Conservation (phyloP, 2,797 vertebrate species). For the Garrulus glandarius region DNA sequence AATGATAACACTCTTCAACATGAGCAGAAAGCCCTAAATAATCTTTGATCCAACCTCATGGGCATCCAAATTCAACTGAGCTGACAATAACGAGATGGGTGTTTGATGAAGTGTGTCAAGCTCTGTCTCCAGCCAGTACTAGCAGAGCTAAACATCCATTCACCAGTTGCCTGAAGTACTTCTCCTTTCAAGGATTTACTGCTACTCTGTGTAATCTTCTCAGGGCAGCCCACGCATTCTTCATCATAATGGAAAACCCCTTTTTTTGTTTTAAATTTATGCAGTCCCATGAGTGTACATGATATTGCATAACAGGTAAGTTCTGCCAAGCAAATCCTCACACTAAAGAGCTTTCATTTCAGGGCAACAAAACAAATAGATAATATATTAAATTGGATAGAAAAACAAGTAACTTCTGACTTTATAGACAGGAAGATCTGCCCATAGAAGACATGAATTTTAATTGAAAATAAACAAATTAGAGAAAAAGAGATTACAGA, state of each 20-base stretch:
- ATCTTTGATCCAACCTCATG: background rate
- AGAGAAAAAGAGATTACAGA: background rate
- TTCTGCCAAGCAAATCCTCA: background rate
- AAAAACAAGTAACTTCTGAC: background rate
- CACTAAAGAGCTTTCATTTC: background rate
- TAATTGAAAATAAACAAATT: background rate
- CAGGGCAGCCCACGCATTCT: background rate
- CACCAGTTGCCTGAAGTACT: background rate
- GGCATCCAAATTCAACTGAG: background rate
- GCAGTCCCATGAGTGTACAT: background rate
- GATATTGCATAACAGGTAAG: background rate
- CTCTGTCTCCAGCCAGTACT: background rate
- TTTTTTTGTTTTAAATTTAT: background rate
- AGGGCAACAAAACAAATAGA: background rate
- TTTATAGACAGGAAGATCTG: background rate
- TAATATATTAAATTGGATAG: background rate
- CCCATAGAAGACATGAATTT: background rate
- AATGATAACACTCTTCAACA: background rate
- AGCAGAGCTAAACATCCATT: background rate
- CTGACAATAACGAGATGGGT: background rate
- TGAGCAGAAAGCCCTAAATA: background rate
- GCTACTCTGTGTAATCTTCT: background rate
- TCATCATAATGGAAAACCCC: background rate
- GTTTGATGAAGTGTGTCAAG: conserved; percentile 1
- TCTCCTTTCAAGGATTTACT: conserved; percentile 24